These are phyloP conservation scores for Aradophagus sp. DNA, from an alignment of 1,140 invertebrate genomes.

Conservation along the genomic window DNA sequence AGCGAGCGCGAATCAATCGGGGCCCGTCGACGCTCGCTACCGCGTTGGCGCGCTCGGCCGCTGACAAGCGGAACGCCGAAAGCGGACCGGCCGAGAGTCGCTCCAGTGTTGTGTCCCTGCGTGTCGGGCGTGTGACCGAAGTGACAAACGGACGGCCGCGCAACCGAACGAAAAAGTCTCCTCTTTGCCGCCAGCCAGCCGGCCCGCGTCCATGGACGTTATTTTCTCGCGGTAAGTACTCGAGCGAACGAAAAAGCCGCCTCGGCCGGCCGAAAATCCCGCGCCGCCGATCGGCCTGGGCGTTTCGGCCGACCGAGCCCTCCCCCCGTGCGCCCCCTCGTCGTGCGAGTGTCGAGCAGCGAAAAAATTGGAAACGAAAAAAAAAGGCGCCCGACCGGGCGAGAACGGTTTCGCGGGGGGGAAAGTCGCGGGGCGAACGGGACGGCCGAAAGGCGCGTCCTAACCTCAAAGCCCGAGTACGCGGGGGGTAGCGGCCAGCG, in stretches of 20 bases:
- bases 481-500: slow-evolving; percentile 18
- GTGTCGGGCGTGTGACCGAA: slow-evolving; percentile 57
- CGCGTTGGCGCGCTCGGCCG: slow-evolving; percentile 16
- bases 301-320: slow-evolving; percentile 25
- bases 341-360: no score
- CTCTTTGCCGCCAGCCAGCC: slow-evolving; percentile 15
- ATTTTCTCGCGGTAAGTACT: slow-evolving; percentile 60
- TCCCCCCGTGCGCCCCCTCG: no score
- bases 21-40: slow-evolving; percentile 15
- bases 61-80: slow-evolving; percentile 51
- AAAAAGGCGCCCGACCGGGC: no score
- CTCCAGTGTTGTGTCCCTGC: slow-evolving; percentile 52
- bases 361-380: no score
- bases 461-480: slow-evolving; percentile 63
- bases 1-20: no score
- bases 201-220: slow-evolving; percentile 51
- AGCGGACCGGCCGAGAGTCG: slow-evolving; percentile 61
- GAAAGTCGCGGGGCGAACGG: neutral
- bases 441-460: slow-evolving; percentile 1
- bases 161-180: slow-evolving; percentile 31
- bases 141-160: slow-evolving; percentile 62
- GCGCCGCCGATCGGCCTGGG: slow-evolving; percentile 40
- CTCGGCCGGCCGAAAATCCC: neutral
- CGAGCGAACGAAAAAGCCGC: neutral
- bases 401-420: no score